phyloP scores from a whole-genome alignment of 2,888 invertebrate genomes.

The Aplocera efformata region DNA sequence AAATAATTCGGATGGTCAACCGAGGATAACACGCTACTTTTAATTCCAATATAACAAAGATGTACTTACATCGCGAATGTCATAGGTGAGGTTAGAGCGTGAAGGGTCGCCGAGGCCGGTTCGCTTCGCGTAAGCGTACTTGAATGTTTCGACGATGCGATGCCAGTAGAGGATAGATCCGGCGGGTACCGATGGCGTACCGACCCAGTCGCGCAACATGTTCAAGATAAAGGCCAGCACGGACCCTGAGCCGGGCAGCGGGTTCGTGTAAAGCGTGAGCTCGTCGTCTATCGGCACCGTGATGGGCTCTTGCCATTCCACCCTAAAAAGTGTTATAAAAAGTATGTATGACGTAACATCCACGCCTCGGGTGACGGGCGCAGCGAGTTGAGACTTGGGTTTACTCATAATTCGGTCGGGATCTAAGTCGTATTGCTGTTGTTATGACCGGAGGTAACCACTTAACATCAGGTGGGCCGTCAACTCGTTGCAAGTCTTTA shows the following conservation, averaged over 20 bases:
- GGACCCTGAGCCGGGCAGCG: conserved; percentile 92
- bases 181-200: conserved; percentile 55
- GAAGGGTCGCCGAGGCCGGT: conserved; percentile 89
- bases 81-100: conserved; percentile 47
- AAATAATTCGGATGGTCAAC: no score
- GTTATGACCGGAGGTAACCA: no score
- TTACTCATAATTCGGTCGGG: no score
- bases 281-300: conserved; percentile 78
- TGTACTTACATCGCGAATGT: conserved; percentile 49
- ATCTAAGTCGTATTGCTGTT: no score
- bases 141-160: conserved; percentile 92
- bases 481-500: no score
- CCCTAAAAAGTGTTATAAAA: conserved; percentile 65
- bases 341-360: no score
- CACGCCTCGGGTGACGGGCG: no score
- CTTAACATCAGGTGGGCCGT: no score
- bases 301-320: conserved; percentile 84
- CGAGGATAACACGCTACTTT: no score
- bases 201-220: conserved; percentile 83
- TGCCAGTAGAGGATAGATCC: conserved; percentile 83
- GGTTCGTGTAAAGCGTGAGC: conserved; percentile 86
- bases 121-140: conserved; percentile 93
- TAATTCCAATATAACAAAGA: no score
- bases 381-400: no score
- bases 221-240: conserved; percentile 91